Evolutionary conservation across 2,113 vertebrate genomes (phyloP).

Genomic region (Aptenodytes patagonicus): DNA sequence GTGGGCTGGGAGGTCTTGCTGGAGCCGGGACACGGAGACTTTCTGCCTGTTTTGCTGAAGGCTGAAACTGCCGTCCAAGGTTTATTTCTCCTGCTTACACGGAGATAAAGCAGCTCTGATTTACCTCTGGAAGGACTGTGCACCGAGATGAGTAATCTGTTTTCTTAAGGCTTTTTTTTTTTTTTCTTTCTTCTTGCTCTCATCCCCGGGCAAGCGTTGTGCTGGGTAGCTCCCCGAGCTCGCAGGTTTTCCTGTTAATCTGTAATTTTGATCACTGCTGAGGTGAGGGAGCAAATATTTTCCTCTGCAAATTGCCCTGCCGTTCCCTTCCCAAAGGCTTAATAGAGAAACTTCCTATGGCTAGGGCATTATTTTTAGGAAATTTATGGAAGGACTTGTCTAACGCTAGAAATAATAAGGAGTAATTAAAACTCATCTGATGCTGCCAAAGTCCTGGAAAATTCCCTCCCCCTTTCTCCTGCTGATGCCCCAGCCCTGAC

Average conservation of each 20-base stretch:
- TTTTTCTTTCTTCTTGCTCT: not conserved
- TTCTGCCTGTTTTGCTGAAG: not conserved
- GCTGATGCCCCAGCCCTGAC: slow-evolving; percentile 8
- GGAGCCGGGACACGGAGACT: rapidly evolving
- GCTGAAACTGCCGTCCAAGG: not conserved
- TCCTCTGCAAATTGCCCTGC: not conserved
- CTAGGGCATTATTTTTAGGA: not conserved
- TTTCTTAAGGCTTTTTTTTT: not conserved
- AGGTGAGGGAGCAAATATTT: not conserved
- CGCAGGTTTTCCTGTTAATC: slow-evolving; percentile 2
- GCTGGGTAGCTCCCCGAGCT: not conserved
- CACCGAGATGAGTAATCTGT: not conserved
- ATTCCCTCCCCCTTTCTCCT: slow-evolving; percentile 9
- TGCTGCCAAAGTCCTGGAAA: not conserved
- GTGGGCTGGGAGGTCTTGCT: not conserved
- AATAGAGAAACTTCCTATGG: not conserved
- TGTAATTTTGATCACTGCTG: not conserved
- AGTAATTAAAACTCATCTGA: not conserved
- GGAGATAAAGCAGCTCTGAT: not conserved
- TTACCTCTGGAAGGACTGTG: not conserved
- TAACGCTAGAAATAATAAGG: not conserved
- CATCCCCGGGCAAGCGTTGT: not conserved
- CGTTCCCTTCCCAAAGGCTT: not conserved
- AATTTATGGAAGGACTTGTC: not conserved
- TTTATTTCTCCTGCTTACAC: not conserved